These are phyloP conservation scores for Trididemnum miniatum DNA, from an alignment of 23 tunicate genomes.

Conservation along the genomic window DNA sequence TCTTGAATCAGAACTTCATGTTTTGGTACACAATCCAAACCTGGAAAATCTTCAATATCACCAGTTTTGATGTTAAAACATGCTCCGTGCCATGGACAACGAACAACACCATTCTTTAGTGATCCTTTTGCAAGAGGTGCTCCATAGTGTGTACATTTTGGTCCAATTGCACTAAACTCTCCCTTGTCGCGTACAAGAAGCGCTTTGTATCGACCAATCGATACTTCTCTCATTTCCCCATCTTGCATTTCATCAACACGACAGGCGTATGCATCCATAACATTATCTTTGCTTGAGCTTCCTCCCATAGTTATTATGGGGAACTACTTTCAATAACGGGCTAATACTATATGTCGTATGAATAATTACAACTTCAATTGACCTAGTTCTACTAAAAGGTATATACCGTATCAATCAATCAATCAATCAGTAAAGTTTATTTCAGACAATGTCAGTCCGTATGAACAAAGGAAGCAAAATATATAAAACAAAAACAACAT, in stretches of 20 bases:
- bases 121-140: constrained; percentile 88
- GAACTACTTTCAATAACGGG: too few species aligned
- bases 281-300: constrained; percentile 43
- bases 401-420: too few species aligned
- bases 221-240: constrained; percentile 88
- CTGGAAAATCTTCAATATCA: constrained; percentile 94
- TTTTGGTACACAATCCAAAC: constrained; percentile 82
- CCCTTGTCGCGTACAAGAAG: constrained; percentile 66
- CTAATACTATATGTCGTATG: too few species aligned
- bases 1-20: constrained; percentile 65
- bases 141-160: constrained; percentile 88
- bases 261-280: constrained; percentile 70
- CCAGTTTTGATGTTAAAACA: constrained; percentile 87
- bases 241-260: constrained; percentile 77
- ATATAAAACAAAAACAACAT: too few species aligned
- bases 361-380: too few species aligned
- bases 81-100: constrained; percentile 97
- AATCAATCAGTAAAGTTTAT: too few species aligned
- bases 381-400: too few species aligned
- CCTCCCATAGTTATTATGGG: constrained; percentile 47
- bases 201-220: constrained; percentile 59
- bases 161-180: constrained; percentile 75
- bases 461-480: too few species aligned
- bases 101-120: constrained; percentile 50
- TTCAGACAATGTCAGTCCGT: too few species aligned